phyloP scores from a whole-genome alignment of 2,113 vertebrate species.

The Telmatochromis sp. region DNA sequence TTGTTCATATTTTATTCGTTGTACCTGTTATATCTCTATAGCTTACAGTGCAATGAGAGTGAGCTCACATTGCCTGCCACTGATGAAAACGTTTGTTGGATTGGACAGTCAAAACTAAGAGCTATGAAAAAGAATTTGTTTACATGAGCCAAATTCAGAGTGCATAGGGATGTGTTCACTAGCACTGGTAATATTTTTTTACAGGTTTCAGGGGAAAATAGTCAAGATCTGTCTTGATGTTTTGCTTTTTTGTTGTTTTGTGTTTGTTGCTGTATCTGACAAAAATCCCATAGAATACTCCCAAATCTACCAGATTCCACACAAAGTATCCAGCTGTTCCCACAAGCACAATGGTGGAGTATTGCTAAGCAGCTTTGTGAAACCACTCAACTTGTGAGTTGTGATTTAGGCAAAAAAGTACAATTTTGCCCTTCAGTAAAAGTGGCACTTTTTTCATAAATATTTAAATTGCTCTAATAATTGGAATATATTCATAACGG shows the following conservation, averaged over 20 bases:
- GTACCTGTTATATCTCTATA: not conserved
- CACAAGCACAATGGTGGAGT: not conserved
- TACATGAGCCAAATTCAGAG: not conserved
- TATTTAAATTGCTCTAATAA: not conserved
- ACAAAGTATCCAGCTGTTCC: not conserved
- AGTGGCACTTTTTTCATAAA: not conserved
- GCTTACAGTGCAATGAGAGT: not conserved
- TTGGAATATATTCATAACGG: not conserved
- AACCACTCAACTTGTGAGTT: not conserved
- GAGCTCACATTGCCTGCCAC: not conserved
- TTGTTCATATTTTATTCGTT: not conserved
- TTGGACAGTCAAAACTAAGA: not conserved
- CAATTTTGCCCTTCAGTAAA: not conserved
- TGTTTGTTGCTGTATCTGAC: not conserved
- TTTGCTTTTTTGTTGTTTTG: not conserved
- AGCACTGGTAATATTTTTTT: not conserved
- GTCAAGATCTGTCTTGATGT: not conserved
- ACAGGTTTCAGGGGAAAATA: not conserved
- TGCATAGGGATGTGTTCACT: not conserved
- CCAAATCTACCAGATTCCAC: not conserved
- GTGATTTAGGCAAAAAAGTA: not conserved
- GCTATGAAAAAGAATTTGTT: not conserved
- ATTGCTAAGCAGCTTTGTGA: not conserved
- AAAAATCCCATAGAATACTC: not conserved
- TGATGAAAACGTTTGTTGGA: not conserved